Evolutionary conservation across 2,888 invertebrate species (phyloP).

Genomic region (Phortica magna): DNA sequence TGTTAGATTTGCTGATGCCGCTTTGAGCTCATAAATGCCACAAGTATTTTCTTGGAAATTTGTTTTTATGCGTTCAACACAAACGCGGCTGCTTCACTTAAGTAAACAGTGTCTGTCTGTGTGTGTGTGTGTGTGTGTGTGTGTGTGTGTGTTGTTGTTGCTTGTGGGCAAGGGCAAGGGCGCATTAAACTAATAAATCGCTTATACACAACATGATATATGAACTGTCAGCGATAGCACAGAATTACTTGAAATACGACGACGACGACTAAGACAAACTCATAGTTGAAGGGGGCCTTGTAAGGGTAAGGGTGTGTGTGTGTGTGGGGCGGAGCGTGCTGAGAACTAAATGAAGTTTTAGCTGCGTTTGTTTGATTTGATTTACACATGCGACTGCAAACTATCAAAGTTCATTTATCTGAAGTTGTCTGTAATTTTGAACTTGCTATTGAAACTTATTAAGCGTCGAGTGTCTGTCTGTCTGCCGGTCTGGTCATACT

Average conservation of each 20-base stretch:
- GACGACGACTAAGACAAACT: neutral
- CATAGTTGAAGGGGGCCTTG: neutral
- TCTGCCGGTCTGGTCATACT: neutral
- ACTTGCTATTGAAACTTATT: too few relatives aligned
- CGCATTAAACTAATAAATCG: constrained; percentile 25
- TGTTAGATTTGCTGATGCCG: neutral
- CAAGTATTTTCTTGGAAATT: constrained; percentile 17
- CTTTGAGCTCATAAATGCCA: neutral
- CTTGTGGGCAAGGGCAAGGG: neutral
- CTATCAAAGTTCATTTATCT: constrained; percentile 49
- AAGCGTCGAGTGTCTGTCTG: neutral
- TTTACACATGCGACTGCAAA: neutral
- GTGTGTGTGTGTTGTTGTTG: neutral
- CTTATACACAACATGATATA: constrained; percentile 43
- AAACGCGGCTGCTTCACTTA: neutral
- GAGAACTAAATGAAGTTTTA: neutral
- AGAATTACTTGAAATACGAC: constrained; percentile 32
- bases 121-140: neutral
- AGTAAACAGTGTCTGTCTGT: neutral
- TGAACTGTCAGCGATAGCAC: constrained; percentile 35
- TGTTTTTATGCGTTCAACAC: neutral
- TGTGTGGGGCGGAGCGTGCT: neutral
- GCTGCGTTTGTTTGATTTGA: too few relatives aligned
- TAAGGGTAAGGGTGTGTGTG: neutral
- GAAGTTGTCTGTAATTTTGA: neutral